These are phyloP conservation scores for Enteromius thamalakanensis DNA, from an alignment of 2,797 vertebrate species.

Conservation along the genomic window DNA sequence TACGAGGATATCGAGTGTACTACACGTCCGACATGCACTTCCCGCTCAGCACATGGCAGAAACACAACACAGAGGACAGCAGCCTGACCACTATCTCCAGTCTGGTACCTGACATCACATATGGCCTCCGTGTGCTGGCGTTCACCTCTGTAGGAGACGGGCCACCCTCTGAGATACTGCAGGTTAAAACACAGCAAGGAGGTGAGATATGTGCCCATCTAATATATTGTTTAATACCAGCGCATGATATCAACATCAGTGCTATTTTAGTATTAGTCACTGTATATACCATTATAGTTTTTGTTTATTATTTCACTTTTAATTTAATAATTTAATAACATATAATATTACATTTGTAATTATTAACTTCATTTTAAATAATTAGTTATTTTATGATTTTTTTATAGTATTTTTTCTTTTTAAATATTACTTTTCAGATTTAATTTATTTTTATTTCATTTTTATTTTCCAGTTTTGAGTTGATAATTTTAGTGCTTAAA, in stretches of 20 bases:
- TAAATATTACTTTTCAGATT: background rate
- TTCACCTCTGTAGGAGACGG: constrained; percentile 95
- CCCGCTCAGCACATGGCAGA: constrained; percentile 88
- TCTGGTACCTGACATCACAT: constrained; percentile 88
- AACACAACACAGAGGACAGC: constrained; percentile 89
- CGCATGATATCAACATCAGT: background rate
- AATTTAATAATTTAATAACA: background rate
- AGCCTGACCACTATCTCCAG: constrained; percentile 89
- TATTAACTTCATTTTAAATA: background rate
- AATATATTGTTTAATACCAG: background rate
- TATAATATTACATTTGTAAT: background rate
- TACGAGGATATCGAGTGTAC: constrained; percentile 91
- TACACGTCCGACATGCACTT: constrained; percentile 82
- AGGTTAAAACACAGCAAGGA: constrained; percentile 95
- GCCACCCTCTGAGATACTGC: constrained; percentile 88
- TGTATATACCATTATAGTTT: background rate
- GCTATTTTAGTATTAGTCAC: background rate
- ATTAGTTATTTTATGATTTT: background rate
- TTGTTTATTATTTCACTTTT: background rate
- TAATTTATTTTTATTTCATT: background rate
- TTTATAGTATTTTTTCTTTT: background rate
- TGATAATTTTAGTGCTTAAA: background rate
- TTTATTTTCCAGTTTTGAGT: background rate
- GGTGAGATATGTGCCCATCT: constrained; percentile 72
- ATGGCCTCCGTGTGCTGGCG: constrained; percentile 89